A percentile compares a stretch with the other conserved stretches of the same genome.
Conservation (phyloP, 2,113 vertebrate genomes). For the Channa argus region DNA sequence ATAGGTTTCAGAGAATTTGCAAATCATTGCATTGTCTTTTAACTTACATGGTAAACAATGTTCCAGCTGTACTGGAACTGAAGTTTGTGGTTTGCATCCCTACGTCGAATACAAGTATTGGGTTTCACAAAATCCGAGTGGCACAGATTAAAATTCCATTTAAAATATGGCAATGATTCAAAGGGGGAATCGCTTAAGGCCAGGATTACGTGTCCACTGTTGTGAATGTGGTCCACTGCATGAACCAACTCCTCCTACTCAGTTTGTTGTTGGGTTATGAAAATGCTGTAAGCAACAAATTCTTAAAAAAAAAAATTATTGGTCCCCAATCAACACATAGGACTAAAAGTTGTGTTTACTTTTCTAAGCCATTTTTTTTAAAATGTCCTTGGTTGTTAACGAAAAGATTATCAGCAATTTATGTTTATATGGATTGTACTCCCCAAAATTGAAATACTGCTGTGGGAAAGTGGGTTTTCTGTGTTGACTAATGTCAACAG, state of each 20-base stretch:
- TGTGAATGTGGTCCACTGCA: not conserved
- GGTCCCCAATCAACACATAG: no score
- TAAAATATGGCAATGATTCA: no score
- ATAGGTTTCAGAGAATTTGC: no score
- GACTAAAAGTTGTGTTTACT: no score
- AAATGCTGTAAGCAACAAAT: not conserved
- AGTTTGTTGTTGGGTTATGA: constrained; percentile 4
- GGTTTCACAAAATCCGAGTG: not conserved
- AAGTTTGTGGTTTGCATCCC: not conserved
- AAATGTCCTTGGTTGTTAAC: no score
- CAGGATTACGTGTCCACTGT: constrained; percentile 7
- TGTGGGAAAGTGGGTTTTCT: not conserved
- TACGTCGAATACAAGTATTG: constrained; percentile 3
- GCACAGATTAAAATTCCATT: not conserved
- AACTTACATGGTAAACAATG: no score
- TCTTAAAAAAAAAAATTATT: no score
- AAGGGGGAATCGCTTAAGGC: no score
- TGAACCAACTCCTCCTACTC: not conserved
- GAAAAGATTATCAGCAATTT: no score
- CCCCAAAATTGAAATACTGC: not conserved
- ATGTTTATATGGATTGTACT: not conserved
- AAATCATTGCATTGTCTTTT: no score
- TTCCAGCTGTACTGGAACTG: no score
- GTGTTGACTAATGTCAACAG: not conserved
- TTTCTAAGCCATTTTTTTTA: no score